Evolutionary conservation across 2,113 vertebrate genomes (phyloP), one percentile per base, ranked within the genome.

Genomic region (Puntigrus tetrazona): DNA sequence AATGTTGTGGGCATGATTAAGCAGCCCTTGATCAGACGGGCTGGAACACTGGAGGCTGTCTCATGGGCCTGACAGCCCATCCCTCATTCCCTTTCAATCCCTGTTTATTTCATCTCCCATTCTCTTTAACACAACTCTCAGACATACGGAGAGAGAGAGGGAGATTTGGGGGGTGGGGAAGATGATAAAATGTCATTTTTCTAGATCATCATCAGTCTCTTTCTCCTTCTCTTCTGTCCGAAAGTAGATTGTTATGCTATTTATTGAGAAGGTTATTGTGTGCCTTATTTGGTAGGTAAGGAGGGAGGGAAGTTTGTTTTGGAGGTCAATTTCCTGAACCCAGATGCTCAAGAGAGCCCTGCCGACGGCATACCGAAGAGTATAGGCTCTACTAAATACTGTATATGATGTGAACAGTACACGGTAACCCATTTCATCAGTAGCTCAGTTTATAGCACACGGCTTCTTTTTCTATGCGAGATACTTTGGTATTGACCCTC

Each of bases 81-180:
- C 92, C 92, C 88, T 94, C 93, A 93, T 92, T 92, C 91, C 91
- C 92, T 92, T 93, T 94, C 85, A 87, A 87, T 91, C 89, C 89
- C 87, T 90, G 91, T 93, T 94, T 91, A 92, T 93, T 93, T 93
- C 90, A 92, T 91, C 90, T 89, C 90, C 88, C 89, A 89, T 92
- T 93, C 92, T 91, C 92, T 93, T 92, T 92, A 90, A 90, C 91
- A 63, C 81, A 50, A 73, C 76, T 50, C 87, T 31, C 75, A 85
- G 87, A 47, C 55, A 57, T n/a, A 74, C 7, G 69, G 38, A 36
- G 22, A 11, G 41, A 52, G 50, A 7, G 55, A 22, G 45, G 3
- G 79, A 77, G 72, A 70, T 50, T 41, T 27, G 52, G 38, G 25
- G 50, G 29, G 59, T 55, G 36, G 41, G 16, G 29, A 55, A 78